These are phyloP conservation scores for Antennarius striatus DNA, from an alignment of 2,113 vertebrate species.

Conservation along the genomic window DNA sequence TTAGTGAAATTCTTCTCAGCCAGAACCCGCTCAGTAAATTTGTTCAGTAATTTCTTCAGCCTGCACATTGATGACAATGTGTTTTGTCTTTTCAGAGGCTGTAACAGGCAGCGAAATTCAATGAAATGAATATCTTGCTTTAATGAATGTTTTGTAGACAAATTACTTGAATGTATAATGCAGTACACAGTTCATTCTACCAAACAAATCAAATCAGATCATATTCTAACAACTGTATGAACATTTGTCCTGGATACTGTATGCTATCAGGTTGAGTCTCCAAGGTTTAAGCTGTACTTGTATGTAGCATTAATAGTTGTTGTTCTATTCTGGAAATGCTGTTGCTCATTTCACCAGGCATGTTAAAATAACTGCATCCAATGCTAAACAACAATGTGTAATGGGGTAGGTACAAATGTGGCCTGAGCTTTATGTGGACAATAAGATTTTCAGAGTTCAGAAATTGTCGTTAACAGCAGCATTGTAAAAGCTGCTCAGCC, in stretches of 20 bases:
- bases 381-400: too few relatives aligned
- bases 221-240: constrained; percentile 5
- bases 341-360: too few relatives aligned
- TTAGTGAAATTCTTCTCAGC: constrained; percentile 54
- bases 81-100: constrained; percentile 39
- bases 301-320: too few relatives aligned
- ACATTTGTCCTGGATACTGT: neutral
- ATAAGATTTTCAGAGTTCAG: neutral
- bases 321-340: too few relatives aligned
- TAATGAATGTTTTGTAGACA: constrained; percentile 23
- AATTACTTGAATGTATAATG: constrained; percentile 12
- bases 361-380: too few relatives aligned
- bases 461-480: constrained; percentile 14
- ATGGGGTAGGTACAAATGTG: too few relatives aligned
- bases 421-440: neutral
- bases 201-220: constrained; percentile 6
- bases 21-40: neutral
- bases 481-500: constrained; percentile 2
- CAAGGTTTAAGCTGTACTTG: too few relatives aligned
- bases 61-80: constrained; percentile 44
- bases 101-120: constrained; percentile 31
- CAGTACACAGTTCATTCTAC: constrained; percentile 12
- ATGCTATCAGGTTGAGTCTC: neutral
- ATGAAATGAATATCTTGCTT: constrained; percentile 26
- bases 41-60: constrained; percentile 4